A percentile compares a stretch with the other conserved stretches of the same genome.
Conservation (phyloP, 1,140 invertebrate genomes). For the Leptinotarsa defecta region DNA sequence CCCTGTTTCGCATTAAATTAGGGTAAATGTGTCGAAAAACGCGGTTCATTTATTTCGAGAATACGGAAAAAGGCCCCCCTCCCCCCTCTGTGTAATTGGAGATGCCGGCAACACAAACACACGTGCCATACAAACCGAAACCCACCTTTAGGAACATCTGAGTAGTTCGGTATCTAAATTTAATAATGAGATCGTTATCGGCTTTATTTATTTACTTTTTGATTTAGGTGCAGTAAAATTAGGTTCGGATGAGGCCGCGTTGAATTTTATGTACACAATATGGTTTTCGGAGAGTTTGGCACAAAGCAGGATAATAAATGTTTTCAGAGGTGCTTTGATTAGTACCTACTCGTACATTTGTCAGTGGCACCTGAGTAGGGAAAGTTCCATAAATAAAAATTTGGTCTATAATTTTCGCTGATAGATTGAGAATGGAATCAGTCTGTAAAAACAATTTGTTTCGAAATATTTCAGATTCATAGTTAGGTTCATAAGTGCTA, state of each 20-base stretch:
- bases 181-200: slow-evolving; percentile 8
- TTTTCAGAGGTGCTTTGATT: no score
- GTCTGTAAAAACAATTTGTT: no score
- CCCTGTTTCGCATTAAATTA: slow-evolving; percentile 33
- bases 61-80: slow-evolving; percentile 16
- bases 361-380: no score
- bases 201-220: slow-evolving; percentile 1
- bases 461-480: no score
- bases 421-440: no score
- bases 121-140: slow-evolving; percentile 20
- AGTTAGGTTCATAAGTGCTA: no score
- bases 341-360: no score
- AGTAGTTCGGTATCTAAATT: not conserved
- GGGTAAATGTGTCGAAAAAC: slow-evolving; percentile 35
- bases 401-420: no score
- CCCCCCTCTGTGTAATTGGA: not conserved
- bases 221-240: slow-evolving; percentile 3
- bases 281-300: not conserved
- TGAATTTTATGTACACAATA: slow-evolving; percentile 1
- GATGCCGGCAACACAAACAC: slow-evolving; percentile 15
- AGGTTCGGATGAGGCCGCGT: not conserved
- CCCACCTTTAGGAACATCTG: not conserved
- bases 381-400: no score
- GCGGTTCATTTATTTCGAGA: slow-evolving; percentile 28
- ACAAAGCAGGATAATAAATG: no score